Evolutionary conservation across 2,888 invertebrate genomes (phyloP).

Genomic region (Sarcophaga rosellei): DNA sequence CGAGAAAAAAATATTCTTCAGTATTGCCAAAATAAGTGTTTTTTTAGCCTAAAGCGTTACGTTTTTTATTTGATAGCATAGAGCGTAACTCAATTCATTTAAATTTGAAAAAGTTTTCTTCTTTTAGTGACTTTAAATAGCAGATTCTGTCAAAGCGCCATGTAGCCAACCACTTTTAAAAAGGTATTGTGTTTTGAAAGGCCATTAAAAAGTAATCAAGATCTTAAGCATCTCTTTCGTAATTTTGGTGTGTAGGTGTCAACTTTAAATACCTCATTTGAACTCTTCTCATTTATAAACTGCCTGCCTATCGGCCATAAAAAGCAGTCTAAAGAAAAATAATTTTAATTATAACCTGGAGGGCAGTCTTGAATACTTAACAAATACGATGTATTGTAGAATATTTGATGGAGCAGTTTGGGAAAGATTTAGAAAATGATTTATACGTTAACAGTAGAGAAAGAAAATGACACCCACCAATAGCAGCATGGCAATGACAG

Average conservation of each 20-base stretch:
- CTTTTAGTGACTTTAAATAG: too few species aligned
- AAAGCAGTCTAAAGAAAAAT: not conserved
- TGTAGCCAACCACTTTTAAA: not conserved
- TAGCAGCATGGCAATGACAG: not conserved
- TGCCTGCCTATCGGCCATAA: not conserved
- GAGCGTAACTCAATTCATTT: too few species aligned
- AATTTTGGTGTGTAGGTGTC: constrained; percentile 1
- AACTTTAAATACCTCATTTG: constrained; percentile 19
- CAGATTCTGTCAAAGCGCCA: too few species aligned
- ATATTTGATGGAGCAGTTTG: not conserved
- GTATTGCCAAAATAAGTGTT: too few species aligned
- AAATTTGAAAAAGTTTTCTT: not conserved
- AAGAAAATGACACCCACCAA: constrained; percentile 37
- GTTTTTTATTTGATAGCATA: too few species aligned
- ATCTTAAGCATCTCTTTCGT: not conserved
- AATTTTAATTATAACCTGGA: constrained; percentile 26
- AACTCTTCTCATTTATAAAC: constrained; percentile 1
- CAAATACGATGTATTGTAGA: not conserved
- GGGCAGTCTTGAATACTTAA: not conserved
- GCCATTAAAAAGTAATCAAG: not conserved
- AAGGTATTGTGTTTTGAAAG: not conserved
- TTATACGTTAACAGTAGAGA: not conserved
- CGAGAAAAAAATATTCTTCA: too few species aligned
- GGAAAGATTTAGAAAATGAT: constrained; percentile 9
- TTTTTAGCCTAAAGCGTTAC: too few species aligned